Evolutionary conservation across 2,888 invertebrate genomes (phyloP).

Genomic region (Ophion obscuratus): DNA sequence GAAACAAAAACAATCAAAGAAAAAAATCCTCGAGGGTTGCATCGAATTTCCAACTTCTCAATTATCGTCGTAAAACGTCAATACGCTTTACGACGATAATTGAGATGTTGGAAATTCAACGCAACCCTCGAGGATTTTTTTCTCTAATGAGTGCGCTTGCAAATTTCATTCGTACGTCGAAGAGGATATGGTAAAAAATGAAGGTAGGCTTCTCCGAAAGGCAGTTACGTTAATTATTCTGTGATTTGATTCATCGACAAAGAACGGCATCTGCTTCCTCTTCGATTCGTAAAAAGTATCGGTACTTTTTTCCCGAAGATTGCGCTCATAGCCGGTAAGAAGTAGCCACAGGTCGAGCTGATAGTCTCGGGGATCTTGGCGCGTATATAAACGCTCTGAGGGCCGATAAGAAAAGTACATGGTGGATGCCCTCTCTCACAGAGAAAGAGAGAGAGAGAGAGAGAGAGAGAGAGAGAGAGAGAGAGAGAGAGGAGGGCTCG

Average conservation of each 20-base stretch:
- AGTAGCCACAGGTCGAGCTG: constrained; percentile 23
- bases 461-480: constrained; percentile 8
- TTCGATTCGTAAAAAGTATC: background rate
- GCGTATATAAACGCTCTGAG: constrained; percentile 33
- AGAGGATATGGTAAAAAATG: background rate
- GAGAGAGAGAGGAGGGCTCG: constrained; percentile 13
- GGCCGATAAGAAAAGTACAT: constrained; percentile 40
- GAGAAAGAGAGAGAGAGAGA: constrained; percentile 22
- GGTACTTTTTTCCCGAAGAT: constrained; percentile 7
- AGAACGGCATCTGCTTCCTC: background rate
- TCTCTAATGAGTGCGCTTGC: background rate
- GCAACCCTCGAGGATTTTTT: background rate
- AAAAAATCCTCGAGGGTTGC: background rate
- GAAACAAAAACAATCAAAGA: background rate
- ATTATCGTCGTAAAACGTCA: background rate
- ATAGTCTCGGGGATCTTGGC: constrained; percentile 6
- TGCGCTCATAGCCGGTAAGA: constrained; percentile 10
- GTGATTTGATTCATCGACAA: background rate
- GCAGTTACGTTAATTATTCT: background rate
- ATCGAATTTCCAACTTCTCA: background rate
- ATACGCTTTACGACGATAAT: background rate
- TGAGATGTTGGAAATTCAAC: background rate
- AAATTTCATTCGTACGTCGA: background rate
- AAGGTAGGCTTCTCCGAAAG: background rate
- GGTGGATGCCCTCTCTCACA: background rate